phyloP scores from a whole-genome alignment of 1,140 invertebrate species.

The Plodia interpunctella region DNA sequence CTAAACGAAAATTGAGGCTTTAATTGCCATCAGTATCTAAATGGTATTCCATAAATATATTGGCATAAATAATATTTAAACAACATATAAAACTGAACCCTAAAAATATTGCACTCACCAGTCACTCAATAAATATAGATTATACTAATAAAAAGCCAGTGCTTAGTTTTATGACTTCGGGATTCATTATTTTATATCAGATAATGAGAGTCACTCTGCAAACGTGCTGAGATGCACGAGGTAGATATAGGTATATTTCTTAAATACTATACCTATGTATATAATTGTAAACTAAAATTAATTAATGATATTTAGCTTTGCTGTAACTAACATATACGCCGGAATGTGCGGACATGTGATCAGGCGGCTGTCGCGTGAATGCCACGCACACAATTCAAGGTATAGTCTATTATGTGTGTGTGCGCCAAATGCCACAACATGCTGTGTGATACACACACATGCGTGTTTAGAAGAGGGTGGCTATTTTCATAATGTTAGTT shows the following conservation, averaged over 20 bases:
- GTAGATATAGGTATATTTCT: not conserved
- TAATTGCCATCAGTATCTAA: too few species aligned
- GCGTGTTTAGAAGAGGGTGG: not conserved
- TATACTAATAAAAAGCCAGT: too few species aligned
- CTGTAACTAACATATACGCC: slow-evolving; percentile 24
- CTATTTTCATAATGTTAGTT: slow-evolving; percentile 9
- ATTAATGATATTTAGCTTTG: not conserved
- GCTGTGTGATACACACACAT: slow-evolving; percentile 22
- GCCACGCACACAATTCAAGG: slow-evolving; percentile 31
- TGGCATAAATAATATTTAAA: too few species aligned
- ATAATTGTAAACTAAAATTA: not conserved
- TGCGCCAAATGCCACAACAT: slow-evolving; percentile 32
- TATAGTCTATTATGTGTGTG: slow-evolving; percentile 28
- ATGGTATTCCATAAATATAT: not conserved
- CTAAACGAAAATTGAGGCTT: too few species aligned
- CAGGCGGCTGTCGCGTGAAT: slow-evolving; percentile 51
- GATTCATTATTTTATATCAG: not conserved
- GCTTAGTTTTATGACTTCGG: too few species aligned
- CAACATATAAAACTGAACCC: too few species aligned
- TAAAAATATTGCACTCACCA: not conserved
- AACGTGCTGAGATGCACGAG: not conserved
- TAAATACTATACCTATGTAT: not conserved
- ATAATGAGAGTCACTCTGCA: not conserved
- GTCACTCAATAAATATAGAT: not conserved
- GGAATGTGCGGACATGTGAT: slow-evolving; percentile 60